These are phyloP conservation scores for Volucella inanis DNA, from an alignment of 2,888 invertebrate genomes.

Conservation along the genomic window DNA sequence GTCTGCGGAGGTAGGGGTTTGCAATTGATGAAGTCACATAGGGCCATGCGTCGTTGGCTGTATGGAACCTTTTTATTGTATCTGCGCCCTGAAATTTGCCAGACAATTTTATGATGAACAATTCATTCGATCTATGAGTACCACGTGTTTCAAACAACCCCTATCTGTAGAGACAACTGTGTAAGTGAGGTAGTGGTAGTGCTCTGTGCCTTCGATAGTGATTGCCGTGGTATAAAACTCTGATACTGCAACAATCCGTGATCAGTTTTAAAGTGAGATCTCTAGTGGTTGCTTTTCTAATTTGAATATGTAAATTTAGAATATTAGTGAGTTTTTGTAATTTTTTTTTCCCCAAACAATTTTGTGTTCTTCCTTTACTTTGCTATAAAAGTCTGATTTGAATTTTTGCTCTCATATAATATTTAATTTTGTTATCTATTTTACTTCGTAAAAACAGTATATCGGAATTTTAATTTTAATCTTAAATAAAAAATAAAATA, in stretches of 20 bases:
- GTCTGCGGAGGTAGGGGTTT: background rate
- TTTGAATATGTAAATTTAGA: constrained; percentile 43
- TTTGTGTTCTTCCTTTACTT: constrained; percentile 2
- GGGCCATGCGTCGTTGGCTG: too few relatives aligned
- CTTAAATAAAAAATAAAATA: background rate
- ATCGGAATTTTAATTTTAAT: background rate
- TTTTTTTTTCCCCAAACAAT: too few relatives aligned
- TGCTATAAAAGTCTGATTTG: constrained; percentile 48
- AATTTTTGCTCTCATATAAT: constrained; percentile 30
- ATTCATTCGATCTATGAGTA: constrained; percentile 34
- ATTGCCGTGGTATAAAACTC: constrained; percentile 60
- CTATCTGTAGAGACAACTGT: background rate
- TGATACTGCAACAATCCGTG: constrained; percentile 52
- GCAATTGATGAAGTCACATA: constrained; percentile 27
- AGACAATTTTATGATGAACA: background rate
- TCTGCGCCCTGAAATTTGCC: constrained; percentile 37
- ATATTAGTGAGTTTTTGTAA: constrained; percentile 11
- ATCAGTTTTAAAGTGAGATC: constrained; percentile 66
- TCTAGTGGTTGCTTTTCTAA: constrained; percentile 44
- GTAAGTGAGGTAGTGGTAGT: constrained; percentile 20
- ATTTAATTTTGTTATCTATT: background rate
- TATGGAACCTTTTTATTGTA: constrained; percentile 9
- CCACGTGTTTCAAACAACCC: constrained; percentile 53
- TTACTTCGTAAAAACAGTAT: constrained; percentile 4
- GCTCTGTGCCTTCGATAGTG: constrained; percentile 10